Percentiles rank a stretch among this genome's conserved stretches.
Conservation (phyloP, 2,797 vertebrate genomes). For the Phylloscopus collybita region DNA sequence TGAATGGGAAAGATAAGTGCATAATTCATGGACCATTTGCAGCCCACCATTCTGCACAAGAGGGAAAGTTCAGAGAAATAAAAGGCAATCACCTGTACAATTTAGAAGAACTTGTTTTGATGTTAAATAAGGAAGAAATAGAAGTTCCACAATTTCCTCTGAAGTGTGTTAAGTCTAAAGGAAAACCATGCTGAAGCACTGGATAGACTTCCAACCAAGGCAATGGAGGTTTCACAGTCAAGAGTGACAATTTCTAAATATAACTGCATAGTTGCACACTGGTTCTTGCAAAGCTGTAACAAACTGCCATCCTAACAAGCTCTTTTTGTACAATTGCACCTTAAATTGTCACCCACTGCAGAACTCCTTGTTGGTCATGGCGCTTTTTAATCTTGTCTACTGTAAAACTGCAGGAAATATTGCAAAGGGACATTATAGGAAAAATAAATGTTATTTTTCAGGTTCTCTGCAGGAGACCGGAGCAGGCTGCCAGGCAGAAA, state of each 20-base stretch:
- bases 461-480: background rate
- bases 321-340: background rate
- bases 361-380: background rate
- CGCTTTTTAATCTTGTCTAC: background rate
- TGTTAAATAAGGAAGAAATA: background rate
- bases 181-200: background rate
- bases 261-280: accelerated
- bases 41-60: background rate
- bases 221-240: background rate
- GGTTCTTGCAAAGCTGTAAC: background rate
- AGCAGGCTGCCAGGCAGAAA: background rate
- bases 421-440: background rate
- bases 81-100: background rate
- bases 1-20: background rate
- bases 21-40: background rate
- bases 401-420: background rate
- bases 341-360: background rate
- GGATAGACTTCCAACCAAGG: background rate
- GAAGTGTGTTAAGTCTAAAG: background rate
- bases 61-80: background rate
- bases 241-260: background rate
- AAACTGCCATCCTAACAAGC: background rate
- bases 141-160: background rate
- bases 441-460: background rate
- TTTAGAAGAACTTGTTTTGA: background rate